These are phyloP conservation scores for Eupsittula cactorum DNA, from an alignment of 2,113 vertebrate species.

Conservation along the genomic window DNA sequence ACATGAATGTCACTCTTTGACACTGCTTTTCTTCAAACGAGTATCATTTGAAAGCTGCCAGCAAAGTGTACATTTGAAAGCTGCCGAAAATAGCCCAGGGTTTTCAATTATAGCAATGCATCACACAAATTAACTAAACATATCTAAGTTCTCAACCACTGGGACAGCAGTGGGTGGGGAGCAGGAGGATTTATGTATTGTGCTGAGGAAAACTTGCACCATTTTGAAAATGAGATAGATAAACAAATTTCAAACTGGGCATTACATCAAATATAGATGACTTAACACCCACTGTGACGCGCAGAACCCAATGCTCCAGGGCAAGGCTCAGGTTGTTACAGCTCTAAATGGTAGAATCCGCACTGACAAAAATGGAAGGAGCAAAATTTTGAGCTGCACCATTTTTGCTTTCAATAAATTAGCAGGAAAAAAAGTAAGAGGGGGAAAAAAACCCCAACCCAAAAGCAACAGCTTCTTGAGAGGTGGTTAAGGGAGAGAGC, in stretches of 20 bases:
- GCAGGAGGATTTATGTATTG: conserved; percentile 23
- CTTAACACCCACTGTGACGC: background rate
- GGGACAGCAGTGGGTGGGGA: conserved; percentile 19
- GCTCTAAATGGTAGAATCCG: background rate
- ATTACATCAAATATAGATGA: conserved; percentile 25
- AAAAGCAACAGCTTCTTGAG: background rate
- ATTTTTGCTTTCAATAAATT: conserved; percentile 24
- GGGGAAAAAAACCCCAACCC: background rate
- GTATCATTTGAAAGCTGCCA: background rate
- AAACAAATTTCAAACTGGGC: conserved; percentile 30
- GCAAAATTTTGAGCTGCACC: background rate
- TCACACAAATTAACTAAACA: conserved; percentile 34
- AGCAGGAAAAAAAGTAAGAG: background rate
- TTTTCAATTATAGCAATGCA: conserved; percentile 54
- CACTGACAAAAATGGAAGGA: background rate
- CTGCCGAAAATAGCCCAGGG: conserved; percentile 36
- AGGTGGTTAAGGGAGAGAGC: conserved; percentile 12
- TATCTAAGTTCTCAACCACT: background rate
- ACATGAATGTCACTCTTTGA: background rate
- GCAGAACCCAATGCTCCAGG: background rate
- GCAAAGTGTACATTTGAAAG: conserved; percentile 23
- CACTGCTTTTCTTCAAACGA: conserved; percentile 11
- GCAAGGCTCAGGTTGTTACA: background rate
- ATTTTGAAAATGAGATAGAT: conserved; percentile 27
- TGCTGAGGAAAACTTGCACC: background rate